phyloP scores from a whole-genome alignment of 2,888 invertebrate genomes.

The Mesodorylaimus sp. region DNA sequence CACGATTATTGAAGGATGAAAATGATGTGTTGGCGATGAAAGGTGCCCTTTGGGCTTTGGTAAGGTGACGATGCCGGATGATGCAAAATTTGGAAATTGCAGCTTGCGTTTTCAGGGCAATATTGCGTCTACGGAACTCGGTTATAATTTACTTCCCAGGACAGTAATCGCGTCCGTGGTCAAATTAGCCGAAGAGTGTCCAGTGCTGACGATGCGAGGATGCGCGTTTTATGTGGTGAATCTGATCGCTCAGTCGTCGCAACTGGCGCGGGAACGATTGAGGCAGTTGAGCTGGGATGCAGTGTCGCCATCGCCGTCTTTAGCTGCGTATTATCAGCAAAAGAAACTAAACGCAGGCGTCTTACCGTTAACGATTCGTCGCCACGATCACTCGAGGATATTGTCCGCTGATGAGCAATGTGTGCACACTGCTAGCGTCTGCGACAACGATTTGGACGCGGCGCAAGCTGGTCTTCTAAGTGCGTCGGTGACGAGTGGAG shows the following conservation, averaged over 20 bases:
- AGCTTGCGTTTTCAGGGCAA: conserved; percentile 44
- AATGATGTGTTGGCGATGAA: conserved; percentile 50
- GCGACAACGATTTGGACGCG: too few relatives aligned
- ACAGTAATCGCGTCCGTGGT: conserved; percentile 40
- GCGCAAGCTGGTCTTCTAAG: too few relatives aligned
- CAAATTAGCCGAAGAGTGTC: conserved; percentile 54
- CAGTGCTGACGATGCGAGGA: conserved; percentile 64
- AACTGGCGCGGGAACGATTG: too few relatives aligned
- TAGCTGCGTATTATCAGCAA: too few relatives aligned
- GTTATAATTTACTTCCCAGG: conserved; percentile 51
- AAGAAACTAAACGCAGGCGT: too few relatives aligned
- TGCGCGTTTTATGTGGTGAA: conserved; percentile 12
- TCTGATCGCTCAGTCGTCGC: neutral
- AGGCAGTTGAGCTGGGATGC: too few relatives aligned
- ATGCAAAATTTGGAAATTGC: conserved; percentile 1
- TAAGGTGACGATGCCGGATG: conserved; percentile 21
- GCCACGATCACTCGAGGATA: too few relatives aligned
- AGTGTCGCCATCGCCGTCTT: too few relatives aligned
- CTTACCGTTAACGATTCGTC: too few relatives aligned
- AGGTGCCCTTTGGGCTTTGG: conserved; percentile 63
- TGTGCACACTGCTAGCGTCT: too few relatives aligned
- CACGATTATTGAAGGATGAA: conserved; percentile 22
- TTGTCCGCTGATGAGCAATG: too few relatives aligned
- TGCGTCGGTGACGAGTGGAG: too few relatives aligned
- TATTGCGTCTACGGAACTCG: conserved; percentile 52